Evolutionary conservation across 2,113 vertebrate genomes (phyloP).

Genomic region (Trichechus manatus): DNA sequence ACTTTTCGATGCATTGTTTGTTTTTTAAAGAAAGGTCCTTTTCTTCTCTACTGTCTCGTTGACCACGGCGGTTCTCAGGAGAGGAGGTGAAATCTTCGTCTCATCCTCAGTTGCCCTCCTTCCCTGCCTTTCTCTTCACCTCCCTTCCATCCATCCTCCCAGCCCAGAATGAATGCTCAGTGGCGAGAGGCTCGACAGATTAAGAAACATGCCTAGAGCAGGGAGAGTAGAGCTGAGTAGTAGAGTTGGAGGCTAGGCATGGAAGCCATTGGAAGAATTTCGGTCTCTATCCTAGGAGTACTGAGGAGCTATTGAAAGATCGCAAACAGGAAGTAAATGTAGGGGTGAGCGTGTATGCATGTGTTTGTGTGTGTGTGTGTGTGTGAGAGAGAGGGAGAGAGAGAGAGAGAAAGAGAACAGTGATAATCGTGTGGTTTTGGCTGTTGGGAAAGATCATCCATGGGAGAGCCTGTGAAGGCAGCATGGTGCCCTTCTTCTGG

Average conservation of each 20-base stretch:
- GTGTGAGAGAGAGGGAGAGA: background rate
- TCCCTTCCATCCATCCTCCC: background rate
- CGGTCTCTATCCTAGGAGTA: background rate
- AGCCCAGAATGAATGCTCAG: background rate
- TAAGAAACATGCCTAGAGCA: background rate
- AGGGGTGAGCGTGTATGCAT: background rate
- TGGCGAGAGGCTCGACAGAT: background rate
- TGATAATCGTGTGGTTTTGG: background rate
- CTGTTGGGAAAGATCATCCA: background rate
- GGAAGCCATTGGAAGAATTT: background rate
- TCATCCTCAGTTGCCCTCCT: background rate
- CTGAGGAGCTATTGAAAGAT: background rate
- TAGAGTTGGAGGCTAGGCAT: background rate
- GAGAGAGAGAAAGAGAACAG: too few relatives aligned
- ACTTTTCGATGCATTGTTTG: background rate
- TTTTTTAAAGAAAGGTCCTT: fast-evolving
- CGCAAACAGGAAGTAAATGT: background rate
- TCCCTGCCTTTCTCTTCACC: background rate
- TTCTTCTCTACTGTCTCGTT: background rate
- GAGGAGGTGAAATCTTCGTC: background rate
- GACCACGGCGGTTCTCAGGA: background rate
- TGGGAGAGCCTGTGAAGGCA: background rate
- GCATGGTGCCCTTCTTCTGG: background rate
- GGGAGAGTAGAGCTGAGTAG: background rate
- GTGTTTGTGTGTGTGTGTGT: background rate